Evolutionary conservation across 2,113 vertebrate species (phyloP).

Genomic region (Saimiri boliviensis): DNA sequence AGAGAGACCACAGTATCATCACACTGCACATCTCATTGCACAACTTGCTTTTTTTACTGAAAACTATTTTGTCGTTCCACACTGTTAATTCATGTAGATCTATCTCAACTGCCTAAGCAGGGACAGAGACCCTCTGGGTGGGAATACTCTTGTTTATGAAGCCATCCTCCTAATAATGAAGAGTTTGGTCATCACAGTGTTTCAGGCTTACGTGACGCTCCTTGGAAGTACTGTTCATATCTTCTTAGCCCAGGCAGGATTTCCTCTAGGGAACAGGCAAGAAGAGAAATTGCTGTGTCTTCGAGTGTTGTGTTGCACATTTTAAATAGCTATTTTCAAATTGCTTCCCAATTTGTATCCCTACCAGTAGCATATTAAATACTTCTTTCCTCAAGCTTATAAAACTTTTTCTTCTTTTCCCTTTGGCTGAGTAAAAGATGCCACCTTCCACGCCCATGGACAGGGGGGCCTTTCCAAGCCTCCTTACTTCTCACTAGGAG

Average conservation of each 20-base stretch:
- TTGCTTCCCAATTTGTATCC: neutral
- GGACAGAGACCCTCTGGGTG: neutral
- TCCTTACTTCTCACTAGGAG: neutral
- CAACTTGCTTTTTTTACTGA: too few relatives aligned
- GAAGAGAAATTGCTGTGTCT: neutral
- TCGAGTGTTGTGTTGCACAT: too few relatives aligned
- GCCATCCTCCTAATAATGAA: accelerated
- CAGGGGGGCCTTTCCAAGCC: too few relatives aligned
- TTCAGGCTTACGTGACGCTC: accelerated
- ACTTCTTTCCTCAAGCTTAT: neutral
- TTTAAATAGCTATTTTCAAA: neutral
- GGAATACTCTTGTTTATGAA: accelerated
- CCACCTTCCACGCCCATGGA: accelerated
- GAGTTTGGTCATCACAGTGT: accelerated
- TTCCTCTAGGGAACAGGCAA: neutral
- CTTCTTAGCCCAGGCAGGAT: neutral
- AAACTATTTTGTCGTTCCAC: accelerated
- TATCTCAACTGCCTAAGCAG: accelerated
- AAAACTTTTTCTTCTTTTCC: neutral
- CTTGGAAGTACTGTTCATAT: accelerated
- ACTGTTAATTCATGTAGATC: accelerated
- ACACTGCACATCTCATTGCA: neutral
- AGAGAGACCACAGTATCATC: too few relatives aligned
- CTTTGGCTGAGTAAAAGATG: too few relatives aligned
- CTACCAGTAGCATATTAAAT: neutral